Percentiles rank a stretch among this genome's conserved stretches.
Evolutionary conservation across 2,113 vertebrate genomes (phyloP).

Genomic region (Saguinus midas): DNA sequence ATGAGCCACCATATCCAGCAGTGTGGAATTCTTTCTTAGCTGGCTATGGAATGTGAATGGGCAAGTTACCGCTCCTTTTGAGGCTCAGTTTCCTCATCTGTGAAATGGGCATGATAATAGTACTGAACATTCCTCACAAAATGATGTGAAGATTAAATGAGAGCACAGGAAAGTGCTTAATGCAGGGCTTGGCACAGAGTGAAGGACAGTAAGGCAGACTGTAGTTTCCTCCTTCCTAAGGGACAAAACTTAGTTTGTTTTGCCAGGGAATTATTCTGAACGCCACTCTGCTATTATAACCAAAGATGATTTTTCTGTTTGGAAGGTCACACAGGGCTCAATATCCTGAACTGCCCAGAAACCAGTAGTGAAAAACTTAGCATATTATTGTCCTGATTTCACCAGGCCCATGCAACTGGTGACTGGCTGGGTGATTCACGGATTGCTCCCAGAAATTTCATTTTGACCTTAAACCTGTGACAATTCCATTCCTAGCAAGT

Average conservation of each 20-base stretch:
- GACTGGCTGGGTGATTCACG: slow-evolving; percentile 56
- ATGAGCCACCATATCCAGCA: neutral
- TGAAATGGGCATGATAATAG: neutral
- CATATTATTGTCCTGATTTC: slow-evolving; percentile 59
- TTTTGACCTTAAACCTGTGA: slow-evolving; percentile 57
- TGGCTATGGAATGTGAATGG: neutral
- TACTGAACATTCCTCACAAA: neutral
- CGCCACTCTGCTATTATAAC: neutral
- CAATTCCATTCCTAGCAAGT: slow-evolving; percentile 64
- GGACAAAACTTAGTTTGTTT: neutral
- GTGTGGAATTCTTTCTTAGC: neutral
- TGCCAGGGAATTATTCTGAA: neutral
- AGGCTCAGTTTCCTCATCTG: neutral
- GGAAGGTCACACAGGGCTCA: slow-evolving; percentile 44
- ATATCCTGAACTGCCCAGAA: slow-evolving; percentile 50
- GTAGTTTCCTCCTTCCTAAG: neutral
- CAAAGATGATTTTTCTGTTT: slow-evolving; percentile 45
- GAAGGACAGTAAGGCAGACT: neutral
- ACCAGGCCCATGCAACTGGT: neutral
- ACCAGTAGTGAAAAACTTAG: slow-evolving; percentile 14
- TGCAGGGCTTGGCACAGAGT: neutral
- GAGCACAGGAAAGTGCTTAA: neutral
- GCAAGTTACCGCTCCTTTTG: neutral
- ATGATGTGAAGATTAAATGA: neutral
- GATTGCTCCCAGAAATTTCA: slow-evolving; percentile 56